Evolutionary conservation across 2,888 invertebrate species (phyloP).

Genomic region (Cosmopolites sordidus): DNA sequence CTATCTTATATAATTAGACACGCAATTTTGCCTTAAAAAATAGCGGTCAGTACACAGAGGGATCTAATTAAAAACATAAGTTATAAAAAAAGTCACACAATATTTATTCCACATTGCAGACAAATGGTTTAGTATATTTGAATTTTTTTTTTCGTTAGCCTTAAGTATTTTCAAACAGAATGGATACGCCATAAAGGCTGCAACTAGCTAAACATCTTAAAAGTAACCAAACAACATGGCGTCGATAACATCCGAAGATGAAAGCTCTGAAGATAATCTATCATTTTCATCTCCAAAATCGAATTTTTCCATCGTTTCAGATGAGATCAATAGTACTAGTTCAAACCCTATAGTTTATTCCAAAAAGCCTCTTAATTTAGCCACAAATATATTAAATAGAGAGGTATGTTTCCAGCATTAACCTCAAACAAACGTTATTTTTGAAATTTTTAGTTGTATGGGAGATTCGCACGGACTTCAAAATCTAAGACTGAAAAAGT

Average conservation of each 20-base stretch:
- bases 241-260: slow-evolving; percentile 36
- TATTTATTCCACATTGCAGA: too few relatives aligned
- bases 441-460: slow-evolving; percentile 41
- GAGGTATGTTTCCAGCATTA: slow-evolving; percentile 36
- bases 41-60: too few relatives aligned
- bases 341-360: slow-evolving; percentile 18
- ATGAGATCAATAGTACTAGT: slow-evolving; percentile 29
- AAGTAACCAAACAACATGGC: slow-evolving; percentile 34
- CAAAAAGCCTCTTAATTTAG: slow-evolving; percentile 34
- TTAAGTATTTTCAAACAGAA: too few relatives aligned
- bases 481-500: slow-evolving; percentile 46
- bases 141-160: too few relatives aligned
- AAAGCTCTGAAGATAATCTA: slow-evolving; percentile 38
- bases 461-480: slow-evolving; percentile 43
- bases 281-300: slow-evolving; percentile 39
- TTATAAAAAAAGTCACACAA: too few relatives aligned
- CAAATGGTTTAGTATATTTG: too few relatives aligned
- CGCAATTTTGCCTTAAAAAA: too few relatives aligned
- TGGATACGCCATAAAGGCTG: slow-evolving; percentile 2
- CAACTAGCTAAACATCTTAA: slow-evolving; percentile 8
- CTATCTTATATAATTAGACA: too few relatives aligned
- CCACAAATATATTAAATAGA: slow-evolving; percentile 37
- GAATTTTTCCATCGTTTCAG: slow-evolving; percentile 34
- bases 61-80: too few relatives aligned
- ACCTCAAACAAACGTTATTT: slow-evolving; percentile 34